These are phyloP conservation scores for Columba livia DNA, from an alignment of 2,113 vertebrate species.

Conservation along the genomic window DNA sequence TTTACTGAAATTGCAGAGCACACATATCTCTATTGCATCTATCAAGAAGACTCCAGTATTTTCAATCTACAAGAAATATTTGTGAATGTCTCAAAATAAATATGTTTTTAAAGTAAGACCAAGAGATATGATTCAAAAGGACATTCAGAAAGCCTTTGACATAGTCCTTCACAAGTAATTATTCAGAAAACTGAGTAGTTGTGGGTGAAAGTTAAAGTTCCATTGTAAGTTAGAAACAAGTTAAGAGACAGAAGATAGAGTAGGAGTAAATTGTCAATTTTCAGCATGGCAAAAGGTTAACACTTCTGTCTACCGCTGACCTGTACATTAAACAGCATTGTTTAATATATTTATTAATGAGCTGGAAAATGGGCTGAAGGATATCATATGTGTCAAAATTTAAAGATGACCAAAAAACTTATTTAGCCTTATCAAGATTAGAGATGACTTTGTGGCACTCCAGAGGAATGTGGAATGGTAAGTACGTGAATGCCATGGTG, in stretches of 20 bases:
- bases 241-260: neutral
- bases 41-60: neutral
- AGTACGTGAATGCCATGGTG: neutral
- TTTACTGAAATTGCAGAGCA: neutral
- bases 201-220: slow-evolving; percentile 18
- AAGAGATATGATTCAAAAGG: neutral
- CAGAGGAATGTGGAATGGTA: neutral
- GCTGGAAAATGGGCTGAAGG: neutral
- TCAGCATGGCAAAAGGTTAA: slow-evolving; percentile 37
- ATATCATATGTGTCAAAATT: neutral
- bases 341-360: slow-evolving; percentile 38
- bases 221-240: neutral
- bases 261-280: slow-evolving; percentile 20
- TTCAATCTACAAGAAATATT: neutral
- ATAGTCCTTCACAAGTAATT: neutral
- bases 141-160: neutral
- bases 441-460: neutral
- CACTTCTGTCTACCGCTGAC: neutral
- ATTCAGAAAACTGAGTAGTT: neutral
- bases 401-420: slow-evolving; percentile 4
- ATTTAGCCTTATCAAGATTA: neutral
- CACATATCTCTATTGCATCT: neutral
- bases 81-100: neutral
- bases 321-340: neutral
- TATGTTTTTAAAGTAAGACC: neutral